These are phyloP conservation scores for Leptestheria dahalacensis DNA, from an alignment of 1,140 invertebrate species.

Conservation along the genomic window DNA sequence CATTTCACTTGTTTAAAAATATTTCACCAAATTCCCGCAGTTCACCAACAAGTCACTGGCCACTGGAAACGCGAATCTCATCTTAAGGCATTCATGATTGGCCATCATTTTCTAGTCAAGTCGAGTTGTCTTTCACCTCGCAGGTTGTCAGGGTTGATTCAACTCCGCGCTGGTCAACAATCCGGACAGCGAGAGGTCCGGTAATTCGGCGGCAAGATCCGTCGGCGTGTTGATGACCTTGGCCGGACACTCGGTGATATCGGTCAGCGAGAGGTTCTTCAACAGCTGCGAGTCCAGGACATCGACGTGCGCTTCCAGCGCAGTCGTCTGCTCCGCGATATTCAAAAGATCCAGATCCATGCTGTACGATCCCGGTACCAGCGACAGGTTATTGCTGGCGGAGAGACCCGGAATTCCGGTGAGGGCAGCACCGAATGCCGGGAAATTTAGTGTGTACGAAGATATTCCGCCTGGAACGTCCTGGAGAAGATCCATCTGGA, in stretches of 20 bases:
- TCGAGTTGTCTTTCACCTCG: no score
- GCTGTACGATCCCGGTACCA: neutral
- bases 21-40: no score
- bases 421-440: no score
- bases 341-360: neutral
- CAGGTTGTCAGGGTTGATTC: no score
- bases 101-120: neutral
- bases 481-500: no score
- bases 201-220: neutral
- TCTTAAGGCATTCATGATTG: no score
- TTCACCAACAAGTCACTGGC: no score
- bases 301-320: neutral
- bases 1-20: no score
- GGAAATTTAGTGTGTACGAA: no score
- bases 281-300: neutral
- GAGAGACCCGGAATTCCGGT: no score
- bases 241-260: neutral
- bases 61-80: no score
- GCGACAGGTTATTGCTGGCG: neutral
- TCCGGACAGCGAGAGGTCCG: neutral
- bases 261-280: slow-evolving; percentile 1
- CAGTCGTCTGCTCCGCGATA: neutral
- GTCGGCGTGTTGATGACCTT: slow-evolving; percentile 1
- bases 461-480: no score
- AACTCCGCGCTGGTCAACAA: neutral